Conservation (phyloP, 2,888 invertebrate species). For the Cantharis flavilabris region DNA sequence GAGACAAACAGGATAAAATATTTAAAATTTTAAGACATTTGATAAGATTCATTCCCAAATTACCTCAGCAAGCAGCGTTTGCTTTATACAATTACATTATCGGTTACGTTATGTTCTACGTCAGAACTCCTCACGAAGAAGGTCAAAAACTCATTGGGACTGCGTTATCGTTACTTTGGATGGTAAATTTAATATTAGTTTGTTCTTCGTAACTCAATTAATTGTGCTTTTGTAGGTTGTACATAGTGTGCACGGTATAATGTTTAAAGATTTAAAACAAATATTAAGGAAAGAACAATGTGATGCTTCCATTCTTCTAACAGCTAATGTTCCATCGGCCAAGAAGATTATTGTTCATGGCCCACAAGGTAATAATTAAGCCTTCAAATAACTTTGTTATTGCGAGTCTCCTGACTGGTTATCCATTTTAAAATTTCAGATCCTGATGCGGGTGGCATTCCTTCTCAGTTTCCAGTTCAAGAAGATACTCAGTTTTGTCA, state of each 20-base stretch:
- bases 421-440: constrained; percentile 54
- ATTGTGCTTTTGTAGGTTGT: constrained; percentile 70
- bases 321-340: constrained; percentile 98
- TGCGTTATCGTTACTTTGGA: constrained; percentile 94
- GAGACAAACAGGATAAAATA: constrained; percentile 93
- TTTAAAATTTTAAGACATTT: constrained; percentile 90
- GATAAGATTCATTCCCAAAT: constrained; percentile 87
- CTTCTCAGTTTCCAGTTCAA: constrained; percentile 97
- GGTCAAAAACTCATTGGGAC: constrained; percentile 94
- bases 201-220: neutral
- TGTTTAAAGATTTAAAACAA: constrained; percentile 99
- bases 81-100: constrained; percentile 98
- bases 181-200: constrained; percentile 63
- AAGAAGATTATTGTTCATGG: constrained; percentile 99
- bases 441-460: constrained; percentile 91
- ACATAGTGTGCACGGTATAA: constrained; percentile 97
- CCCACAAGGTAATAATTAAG: constrained; percentile 65
- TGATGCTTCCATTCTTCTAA: constrained; percentile 95
- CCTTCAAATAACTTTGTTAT: too few relatives aligned
- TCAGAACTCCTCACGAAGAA: constrained; percentile 92
- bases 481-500: constrained; percentile 96
- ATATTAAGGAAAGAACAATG: constrained; percentile 98
- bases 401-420: too few relatives aligned
- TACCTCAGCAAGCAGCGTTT: constrained; percentile 97
- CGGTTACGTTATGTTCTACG: constrained; percentile 99